Evolutionary conservation across 2,888 invertebrate species (phyloP).

Genomic region (Lasioglossum calceatum): DNA sequence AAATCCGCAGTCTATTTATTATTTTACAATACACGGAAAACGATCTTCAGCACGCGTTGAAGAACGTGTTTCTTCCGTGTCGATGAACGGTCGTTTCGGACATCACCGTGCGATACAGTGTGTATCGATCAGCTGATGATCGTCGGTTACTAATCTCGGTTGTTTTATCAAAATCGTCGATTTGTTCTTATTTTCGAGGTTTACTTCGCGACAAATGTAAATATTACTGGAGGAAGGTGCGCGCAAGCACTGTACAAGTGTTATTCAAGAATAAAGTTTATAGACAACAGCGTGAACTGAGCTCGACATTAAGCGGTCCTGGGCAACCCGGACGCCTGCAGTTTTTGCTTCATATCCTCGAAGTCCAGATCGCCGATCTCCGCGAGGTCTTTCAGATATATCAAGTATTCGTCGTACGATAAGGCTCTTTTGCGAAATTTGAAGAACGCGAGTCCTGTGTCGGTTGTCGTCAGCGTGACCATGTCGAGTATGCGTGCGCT

Average conservation of each 20-base stretch:
- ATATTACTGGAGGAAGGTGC: neutral
- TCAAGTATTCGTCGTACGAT: constrained; percentile 73
- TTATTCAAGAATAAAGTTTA: constrained; percentile 54
- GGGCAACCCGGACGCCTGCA: constrained; percentile 73
- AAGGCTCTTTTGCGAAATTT: constrained; percentile 79
- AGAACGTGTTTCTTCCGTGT: constrained; percentile 18
- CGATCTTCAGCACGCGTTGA: constrained; percentile 26
- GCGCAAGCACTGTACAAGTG: constrained; percentile 61
- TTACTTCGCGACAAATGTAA: constrained; percentile 20
- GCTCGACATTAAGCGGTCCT: constrained; percentile 15
- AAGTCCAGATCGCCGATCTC: constrained; percentile 66
- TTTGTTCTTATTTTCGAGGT: neutral
- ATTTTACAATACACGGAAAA: neutral
- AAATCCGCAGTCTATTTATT: constrained; percentile 10
- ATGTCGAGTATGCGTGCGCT: constrained; percentile 75
- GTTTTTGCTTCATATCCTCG: constrained; percentile 70
- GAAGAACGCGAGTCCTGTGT: constrained; percentile 77
- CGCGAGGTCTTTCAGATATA: constrained; percentile 73
- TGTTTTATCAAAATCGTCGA: neutral
- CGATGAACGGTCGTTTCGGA: neutral
- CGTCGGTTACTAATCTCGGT: neutral
- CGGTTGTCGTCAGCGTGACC: constrained; percentile 74
- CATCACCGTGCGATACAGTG: constrained; percentile 17
- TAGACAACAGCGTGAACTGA: constrained; percentile 20
- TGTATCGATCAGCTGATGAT: constrained; percentile 42